phyloP scores from a whole-genome alignment of 1,140 invertebrate genomes.

The Drosophila kanapiae region DNA sequence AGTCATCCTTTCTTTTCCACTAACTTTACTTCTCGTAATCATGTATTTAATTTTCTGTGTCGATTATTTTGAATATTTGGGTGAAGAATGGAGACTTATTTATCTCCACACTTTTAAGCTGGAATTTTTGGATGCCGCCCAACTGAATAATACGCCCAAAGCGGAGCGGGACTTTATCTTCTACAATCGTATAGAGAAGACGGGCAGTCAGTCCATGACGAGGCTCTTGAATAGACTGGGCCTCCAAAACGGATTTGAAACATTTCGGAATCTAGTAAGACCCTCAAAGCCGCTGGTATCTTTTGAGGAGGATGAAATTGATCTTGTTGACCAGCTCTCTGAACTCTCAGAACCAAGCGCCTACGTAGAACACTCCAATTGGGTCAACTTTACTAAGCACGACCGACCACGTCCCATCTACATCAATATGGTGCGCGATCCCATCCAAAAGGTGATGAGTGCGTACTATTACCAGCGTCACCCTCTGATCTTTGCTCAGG shows the following conservation, averaged over 20 bases:
- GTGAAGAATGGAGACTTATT: background rate
- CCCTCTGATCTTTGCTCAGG: slow-evolving; percentile 86
- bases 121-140: slow-evolving; percentile 60
- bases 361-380: slow-evolving; percentile 78
- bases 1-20: slow-evolving; percentile 12
- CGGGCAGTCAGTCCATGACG: slow-evolving; percentile 95
- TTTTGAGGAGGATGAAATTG: slow-evolving; percentile 88
- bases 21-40: slow-evolving; percentile 18
- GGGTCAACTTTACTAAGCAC: slow-evolving; percentile 89
- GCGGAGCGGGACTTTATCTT: slow-evolving; percentile 88
- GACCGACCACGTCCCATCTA: slow-evolving; percentile 93
- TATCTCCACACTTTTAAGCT: slow-evolving; percentile 59
- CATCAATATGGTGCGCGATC: slow-evolving; percentile 94
- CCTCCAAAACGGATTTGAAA: slow-evolving; percentile 76
- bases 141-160: slow-evolving; percentile 91
- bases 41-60: slow-evolving; percentile 11
- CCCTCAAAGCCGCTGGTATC: fast-evolving
- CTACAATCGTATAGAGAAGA: slow-evolving; percentile 95
- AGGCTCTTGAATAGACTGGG: slow-evolving; percentile 89
- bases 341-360: slow-evolving; percentile 58
- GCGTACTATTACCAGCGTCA: slow-evolving; percentile 92
- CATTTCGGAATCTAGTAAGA: slow-evolving; percentile 49
- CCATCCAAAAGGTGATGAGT: slow-evolving; percentile 94
- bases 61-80: background rate
- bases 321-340: slow-evolving; percentile 77